Evolutionary conservation across 2,888 invertebrate species (phyloP), one percentile per base, ranked within the genome.

Genomic region (Pandemis heparana): DNA sequence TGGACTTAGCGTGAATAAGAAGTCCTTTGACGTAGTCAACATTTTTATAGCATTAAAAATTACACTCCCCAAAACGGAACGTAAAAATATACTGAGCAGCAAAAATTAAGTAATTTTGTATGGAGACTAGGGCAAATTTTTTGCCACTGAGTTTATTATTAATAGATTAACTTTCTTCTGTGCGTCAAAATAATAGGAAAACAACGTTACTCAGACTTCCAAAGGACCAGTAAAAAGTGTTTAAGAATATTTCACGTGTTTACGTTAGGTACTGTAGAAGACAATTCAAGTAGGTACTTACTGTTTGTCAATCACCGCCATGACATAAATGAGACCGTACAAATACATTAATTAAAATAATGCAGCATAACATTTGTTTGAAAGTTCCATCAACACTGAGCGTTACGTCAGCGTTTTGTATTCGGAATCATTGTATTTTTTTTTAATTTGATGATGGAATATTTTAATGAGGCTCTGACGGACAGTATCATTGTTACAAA

Each of bases 361-460:
- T 23, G 56, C 39, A 56, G 48, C 43, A 43, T 61, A 70, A 74
- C 70, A 74, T 70, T 70, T 74, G 43, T 70, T 65, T 65, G 64
- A 61, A 70, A 70, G 53, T 46, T 62, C 39, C 23, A 61, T 61
- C 69, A 51, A 74, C 51, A 51, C 59, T 32, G 8, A 7, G 23
- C 56, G 56, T 61, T 72, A 43, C 74, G 70, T 74, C 70, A 70
- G 65, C 74, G 60, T 74, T 74, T 74, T 65, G 63, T 69, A 56
- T 69, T 53, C 39, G 5, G 7, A 69, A 73, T 69, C 64, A 64
- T 51, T 65, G 56, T 73, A 46, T 74, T 74, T 69, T 59, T 59
- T 73, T 48, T 48, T 53, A 32, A 60, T 68, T 39, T 56, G 68
- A 63, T 56, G 63, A 73, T 73, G 68, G 73, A 32, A 64, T 69